Evolutionary conservation across 2,888 invertebrate species (phyloP).

Genomic region (Lapara coniferarum): DNA sequence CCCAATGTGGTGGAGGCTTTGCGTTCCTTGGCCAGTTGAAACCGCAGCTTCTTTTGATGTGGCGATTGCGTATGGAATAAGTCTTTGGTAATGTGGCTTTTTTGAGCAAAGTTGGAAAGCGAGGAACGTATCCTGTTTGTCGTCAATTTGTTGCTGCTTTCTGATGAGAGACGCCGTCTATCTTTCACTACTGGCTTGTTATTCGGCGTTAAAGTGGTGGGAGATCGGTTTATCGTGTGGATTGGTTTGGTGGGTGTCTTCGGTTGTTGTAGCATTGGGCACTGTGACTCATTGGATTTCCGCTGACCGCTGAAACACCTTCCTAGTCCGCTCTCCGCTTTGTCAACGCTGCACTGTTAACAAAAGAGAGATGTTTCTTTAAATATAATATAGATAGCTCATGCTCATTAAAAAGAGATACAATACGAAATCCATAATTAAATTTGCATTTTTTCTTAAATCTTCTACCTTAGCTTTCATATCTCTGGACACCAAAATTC

Average conservation of each 20-base stretch:
- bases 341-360: slow-evolving; percentile 87
- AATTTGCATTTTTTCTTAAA: neutral
- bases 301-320: slow-evolving; percentile 87
- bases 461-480: neutral
- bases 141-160: slow-evolving; percentile 67
- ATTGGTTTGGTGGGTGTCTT: slow-evolving; percentile 79
- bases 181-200: slow-evolving; percentile 69
- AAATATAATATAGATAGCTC: too few species aligned
- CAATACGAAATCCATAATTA: too few species aligned
- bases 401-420: too few species aligned
- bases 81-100: slow-evolving; percentile 78
- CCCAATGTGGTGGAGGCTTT: slow-evolving; percentile 98
- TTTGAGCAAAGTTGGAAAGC: slow-evolving; percentile 76
- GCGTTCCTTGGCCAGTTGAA: slow-evolving; percentile 93
- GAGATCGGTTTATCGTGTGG: slow-evolving; percentile 74
- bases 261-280: slow-evolving; percentile 86
- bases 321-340: slow-evolving; percentile 82
- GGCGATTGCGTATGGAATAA: slow-evolving; percentile 85
- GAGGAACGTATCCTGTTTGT: slow-evolving; percentile 76
- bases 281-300: slow-evolving; percentile 90
- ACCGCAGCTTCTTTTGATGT: slow-evolving; percentile 91
- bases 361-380: neutral
- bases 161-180: slow-evolving; percentile 67
- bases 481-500: neutral
- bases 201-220: slow-evolving; percentile 68